Percentiles rank a stretch among this genome's conserved stretches.
These are phyloP conservation scores for Aphaenogaster floridana DNA, from an alignment of 1,140 invertebrate species.

Conservation along the genomic window DNA sequence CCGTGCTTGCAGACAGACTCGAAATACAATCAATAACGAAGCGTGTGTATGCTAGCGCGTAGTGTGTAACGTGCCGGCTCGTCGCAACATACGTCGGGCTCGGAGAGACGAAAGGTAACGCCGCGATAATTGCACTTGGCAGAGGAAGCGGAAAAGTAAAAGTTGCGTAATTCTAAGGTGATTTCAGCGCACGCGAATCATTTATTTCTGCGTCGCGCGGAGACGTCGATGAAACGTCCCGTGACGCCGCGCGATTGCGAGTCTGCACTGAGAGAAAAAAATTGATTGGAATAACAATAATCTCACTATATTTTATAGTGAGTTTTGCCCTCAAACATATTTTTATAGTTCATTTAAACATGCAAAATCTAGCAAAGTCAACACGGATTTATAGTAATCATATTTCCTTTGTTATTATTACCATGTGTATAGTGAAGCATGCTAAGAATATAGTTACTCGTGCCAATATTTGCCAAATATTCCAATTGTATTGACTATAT, in stretches of 20 bases:
- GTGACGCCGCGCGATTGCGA: not conserved
- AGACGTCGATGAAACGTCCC: not conserved
- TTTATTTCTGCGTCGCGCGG: not conserved
- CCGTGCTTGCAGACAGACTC: conserved; percentile 61
- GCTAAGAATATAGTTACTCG: no score
- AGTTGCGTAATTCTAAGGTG: conserved; percentile 16
- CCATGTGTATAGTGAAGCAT: no score
- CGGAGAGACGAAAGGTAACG: not conserved
- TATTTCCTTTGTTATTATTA: no score
- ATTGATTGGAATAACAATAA: not conserved
- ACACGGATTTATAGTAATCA: no score
- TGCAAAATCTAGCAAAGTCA: no score
- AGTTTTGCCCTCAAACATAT: no score
- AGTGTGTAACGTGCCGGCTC: conserved; percentile 25
- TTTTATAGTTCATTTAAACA: no score
- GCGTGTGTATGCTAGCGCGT: conserved; percentile 37
- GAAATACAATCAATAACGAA: conserved; percentile 52
- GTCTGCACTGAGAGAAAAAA: not conserved
- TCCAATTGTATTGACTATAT: no score
- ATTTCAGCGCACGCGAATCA: not conserved
- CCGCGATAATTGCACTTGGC: conserved; percentile 12
- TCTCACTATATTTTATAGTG: no score
- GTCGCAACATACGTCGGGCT: conserved; percentile 35
- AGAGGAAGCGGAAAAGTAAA: not conserved
- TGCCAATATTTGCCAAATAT: no score